Evolutionary conservation across 1,140 invertebrate species (phyloP).

Genomic region (Aricia agestis): DNA sequence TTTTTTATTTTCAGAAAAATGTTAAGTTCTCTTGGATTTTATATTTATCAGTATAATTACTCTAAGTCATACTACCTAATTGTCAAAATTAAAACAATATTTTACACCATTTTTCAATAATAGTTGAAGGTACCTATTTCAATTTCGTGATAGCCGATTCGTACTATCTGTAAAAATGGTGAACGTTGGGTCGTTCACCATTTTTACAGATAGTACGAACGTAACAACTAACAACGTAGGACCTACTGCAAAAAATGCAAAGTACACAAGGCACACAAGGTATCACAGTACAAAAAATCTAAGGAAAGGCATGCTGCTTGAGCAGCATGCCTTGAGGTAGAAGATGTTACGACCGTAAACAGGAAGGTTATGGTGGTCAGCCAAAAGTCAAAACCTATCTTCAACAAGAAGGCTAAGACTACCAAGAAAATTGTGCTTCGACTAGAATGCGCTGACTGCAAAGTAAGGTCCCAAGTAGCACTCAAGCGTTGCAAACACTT

Average conservation of each 20-base stretch:
- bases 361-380: slow-evolving; percentile 99
- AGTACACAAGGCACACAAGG: slow-evolving; percentile 98
- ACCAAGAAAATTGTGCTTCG: slow-evolving; percentile 99
- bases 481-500: slow-evolving; percentile 99
- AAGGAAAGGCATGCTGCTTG: slow-evolving; percentile 94
- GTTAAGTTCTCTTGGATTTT: too few relatives aligned
- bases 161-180: slow-evolving; percentile 27
- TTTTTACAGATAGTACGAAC: slow-evolving; percentile 92
- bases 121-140: too few relatives aligned
- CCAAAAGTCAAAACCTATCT: slow-evolving; percentile 99
- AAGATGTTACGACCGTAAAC: slow-evolving; percentile 99
- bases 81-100: too few relatives aligned
- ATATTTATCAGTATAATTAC: too few relatives aligned
- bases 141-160: neutral
- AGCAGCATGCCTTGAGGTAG: too few relatives aligned
- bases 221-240: slow-evolving; percentile 97
- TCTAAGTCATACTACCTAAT: too few relatives aligned
- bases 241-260: slow-evolving; percentile 99
- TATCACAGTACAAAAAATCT: slow-evolving; percentile 99
- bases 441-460: slow-evolving; percentile 99
- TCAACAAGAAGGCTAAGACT: slow-evolving; percentile 99
- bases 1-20: too few relatives aligned
- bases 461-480: slow-evolving; percentile 96
- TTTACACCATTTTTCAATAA: too few relatives aligned
- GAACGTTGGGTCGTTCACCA: too few relatives aligned